Conservation (phyloP, 2,888 invertebrate genomes). For the Troides aeacus region DNA sequence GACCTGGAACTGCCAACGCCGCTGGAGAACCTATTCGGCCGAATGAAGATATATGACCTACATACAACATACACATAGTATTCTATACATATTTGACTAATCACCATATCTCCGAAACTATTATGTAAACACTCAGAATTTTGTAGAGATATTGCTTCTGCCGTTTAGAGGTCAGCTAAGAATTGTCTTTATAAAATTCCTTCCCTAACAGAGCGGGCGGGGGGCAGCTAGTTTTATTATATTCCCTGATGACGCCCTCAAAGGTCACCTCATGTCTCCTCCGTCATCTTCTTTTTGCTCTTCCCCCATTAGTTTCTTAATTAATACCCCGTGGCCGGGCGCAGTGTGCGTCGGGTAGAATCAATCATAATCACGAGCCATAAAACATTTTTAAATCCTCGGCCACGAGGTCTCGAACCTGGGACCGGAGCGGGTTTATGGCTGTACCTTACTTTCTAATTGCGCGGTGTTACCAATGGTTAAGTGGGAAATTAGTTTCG, state of each 20-base stretch:
- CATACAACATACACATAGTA: no score
- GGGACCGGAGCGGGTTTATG: conserved; percentile 28
- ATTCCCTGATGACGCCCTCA: conserved; percentile 48
- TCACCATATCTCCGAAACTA: no score
- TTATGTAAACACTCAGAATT: no score
- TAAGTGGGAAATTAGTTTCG: conserved; percentile 25
- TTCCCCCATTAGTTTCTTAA: conserved; percentile 74
- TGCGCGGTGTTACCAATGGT: conserved; percentile 26
- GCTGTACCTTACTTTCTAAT: conserved; percentile 26
- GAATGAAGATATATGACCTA: no score
- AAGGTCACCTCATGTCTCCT: conserved; percentile 54
- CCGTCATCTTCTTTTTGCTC: conserved; percentile 52
- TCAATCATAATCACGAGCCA: conserved; percentile 73
- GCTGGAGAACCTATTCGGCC: conserved; percentile 4
- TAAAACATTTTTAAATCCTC: conserved; percentile 59
- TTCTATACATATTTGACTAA: no score
- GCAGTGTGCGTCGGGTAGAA: conserved; percentile 53
- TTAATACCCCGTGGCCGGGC: conserved; percentile 63
- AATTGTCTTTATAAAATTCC: no score
- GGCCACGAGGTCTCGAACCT: conserved; percentile 37
- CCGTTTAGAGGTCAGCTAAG: no score
- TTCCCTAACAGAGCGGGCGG: no score
- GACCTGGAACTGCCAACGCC: conserved; percentile 30
- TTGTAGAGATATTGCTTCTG: no score
- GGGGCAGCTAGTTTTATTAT: no score